Conservation (phyloP, 2,113 vertebrate species). For the Coryphaenoides rupestris region DNA sequence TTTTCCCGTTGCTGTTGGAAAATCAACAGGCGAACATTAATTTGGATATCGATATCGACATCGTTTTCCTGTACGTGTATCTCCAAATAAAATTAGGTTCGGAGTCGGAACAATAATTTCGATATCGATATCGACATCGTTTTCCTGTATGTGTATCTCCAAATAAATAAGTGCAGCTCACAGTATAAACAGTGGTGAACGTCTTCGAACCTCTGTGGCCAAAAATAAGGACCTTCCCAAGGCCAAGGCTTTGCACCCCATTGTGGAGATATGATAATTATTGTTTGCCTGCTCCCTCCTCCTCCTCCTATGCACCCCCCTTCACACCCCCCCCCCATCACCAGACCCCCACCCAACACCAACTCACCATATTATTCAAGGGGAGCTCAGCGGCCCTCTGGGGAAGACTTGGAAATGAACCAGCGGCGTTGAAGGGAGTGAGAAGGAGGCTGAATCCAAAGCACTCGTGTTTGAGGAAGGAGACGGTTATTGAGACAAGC, state of each 20-base stretch:
- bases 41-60: background rate
- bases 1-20: slow-evolving; percentile 27
- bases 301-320: slow-evolving; percentile 37
- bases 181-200: slow-evolving; percentile 40
- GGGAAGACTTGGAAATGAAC: slow-evolving; percentile 72
- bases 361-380: slow-evolving; percentile 63
- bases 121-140: too few relatives aligned
- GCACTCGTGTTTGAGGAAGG: slow-evolving; percentile 61
- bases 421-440: slow-evolving; percentile 61
- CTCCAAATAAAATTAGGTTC: slow-evolving; percentile 48
- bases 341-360: too few relatives aligned
- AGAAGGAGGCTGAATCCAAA: slow-evolving; percentile 64
- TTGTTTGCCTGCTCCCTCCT: slow-evolving; percentile 68
- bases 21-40: too few relatives aligned
- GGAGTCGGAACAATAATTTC: too few relatives aligned
- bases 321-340: slow-evolving; percentile 49
- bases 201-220: slow-evolving; percentile 45
- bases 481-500: slow-evolving; percentile 70
- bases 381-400: slow-evolving; percentile 58
- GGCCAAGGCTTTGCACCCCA: slow-evolving; percentile 65
- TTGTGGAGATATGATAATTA: slow-evolving; percentile 80
- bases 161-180: too few relatives aligned
- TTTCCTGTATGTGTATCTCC: too few relatives aligned
- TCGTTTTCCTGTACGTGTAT: slow-evolving; percentile 43
- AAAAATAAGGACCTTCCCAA: slow-evolving; percentile 39